phyloP scores from a whole-genome alignment of 2,113 vertebrate species.

The Nematolebias whitei region DNA sequence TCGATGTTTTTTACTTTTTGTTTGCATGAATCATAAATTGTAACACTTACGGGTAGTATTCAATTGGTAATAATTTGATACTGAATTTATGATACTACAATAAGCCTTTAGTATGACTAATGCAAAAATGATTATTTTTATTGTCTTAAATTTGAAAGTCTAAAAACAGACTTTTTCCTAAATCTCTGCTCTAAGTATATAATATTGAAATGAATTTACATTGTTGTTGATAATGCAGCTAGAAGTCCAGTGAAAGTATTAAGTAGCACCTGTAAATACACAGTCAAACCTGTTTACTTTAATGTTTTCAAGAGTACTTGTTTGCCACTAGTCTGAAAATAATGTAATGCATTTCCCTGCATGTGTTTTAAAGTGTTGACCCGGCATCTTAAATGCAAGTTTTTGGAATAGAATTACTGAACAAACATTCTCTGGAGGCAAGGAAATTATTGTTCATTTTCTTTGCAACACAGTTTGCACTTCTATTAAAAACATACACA shows the following conservation, averaged over 20 bases:
- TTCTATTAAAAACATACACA: background rate
- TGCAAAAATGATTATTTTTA: too few species aligned
- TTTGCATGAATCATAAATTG: too few species aligned
- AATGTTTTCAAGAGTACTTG: background rate
- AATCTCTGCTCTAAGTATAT: too few species aligned
- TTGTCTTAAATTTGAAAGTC: too few species aligned
- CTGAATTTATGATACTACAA: too few species aligned
- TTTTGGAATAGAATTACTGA: slow-evolving; percentile 29
- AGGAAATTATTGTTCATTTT: slow-evolving; percentile 39
- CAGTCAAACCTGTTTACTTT: background rate
- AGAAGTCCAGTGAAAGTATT: background rate
- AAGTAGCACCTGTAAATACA: slow-evolving; percentile 18
- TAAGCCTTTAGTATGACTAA: too few species aligned
- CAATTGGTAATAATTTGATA: too few species aligned
- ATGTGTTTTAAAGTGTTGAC: slow-evolving; percentile 14
- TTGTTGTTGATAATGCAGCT: background rate
- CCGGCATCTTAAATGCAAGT: slow-evolving; percentile 44
- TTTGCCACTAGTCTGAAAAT: background rate
- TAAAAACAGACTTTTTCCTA: too few species aligned
- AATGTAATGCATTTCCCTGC: slow-evolving; percentile 23
- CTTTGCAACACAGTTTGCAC: slow-evolving; percentile 22
- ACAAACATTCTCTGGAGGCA: slow-evolving; percentile 20
- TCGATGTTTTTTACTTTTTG: too few species aligned
- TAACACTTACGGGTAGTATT: too few species aligned
- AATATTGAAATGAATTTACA: background rate